Evolutionary conservation across 2,113 vertebrate genomes (phyloP), one percentile per base, ranked within the genome.

Genomic region (Bombycilla garrulus): DNA sequence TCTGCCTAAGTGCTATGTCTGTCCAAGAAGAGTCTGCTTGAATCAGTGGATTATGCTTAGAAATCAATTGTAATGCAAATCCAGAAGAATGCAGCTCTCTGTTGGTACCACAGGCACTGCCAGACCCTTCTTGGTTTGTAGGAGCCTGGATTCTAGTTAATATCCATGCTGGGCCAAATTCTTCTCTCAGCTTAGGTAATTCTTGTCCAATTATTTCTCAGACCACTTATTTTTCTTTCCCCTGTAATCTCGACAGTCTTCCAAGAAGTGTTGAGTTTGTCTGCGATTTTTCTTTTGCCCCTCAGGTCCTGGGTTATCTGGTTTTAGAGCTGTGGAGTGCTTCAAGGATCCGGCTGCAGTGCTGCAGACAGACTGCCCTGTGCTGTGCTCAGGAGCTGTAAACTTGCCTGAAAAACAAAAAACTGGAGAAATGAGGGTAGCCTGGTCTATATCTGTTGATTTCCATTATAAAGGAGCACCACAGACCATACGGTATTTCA

Each of bases 381-480:
- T 56, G 35, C 0, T 1, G 23, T n/a, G 12, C 48, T 72, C 21
- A 31, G 14, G 35, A 53, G 19, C 48, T 80, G 66, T 29, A 72
- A 15, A 38, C 14, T 69, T 91, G 40, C n/a, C 58, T n/a, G 29
- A 65, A 77, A 88, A 86, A 15, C 11, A 87, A 64, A 57, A 53
- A 50, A 0, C 6, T 42, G 25, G 38, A 69, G 45, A 92, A 95
- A 85, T 70, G 26, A 69, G 15, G 24, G 20, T 56, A 48, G 48
- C n/a, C 20, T 51, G 28, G 25, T 16, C 45, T 36, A 82, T 90
- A 65, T 65, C 17, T 85, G 13, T 80, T 81, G 35, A 86, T 96
- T 95, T 96, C 85, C 90, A 94, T 93, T 57, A 87, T n/a, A 94
- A 96, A 90, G 66, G 54, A 88, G 6, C n/a, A 69, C 44, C 17